Evolutionary conservation across 1,140 invertebrate species (phyloP), one percentile per base, ranked within the genome.

Genomic region (Sinonovacula constricta): DNA sequence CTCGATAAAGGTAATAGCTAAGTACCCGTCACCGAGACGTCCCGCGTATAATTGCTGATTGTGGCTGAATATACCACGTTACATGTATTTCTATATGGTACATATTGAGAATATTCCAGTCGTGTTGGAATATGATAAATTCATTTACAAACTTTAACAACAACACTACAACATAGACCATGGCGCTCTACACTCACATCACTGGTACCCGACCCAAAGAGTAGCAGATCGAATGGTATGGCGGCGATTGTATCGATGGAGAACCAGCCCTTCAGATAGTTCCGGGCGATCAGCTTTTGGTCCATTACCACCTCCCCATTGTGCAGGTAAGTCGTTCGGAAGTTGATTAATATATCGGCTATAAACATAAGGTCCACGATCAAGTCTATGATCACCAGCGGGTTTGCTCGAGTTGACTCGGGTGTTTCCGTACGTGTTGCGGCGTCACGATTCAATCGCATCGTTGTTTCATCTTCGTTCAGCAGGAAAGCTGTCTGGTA

Each of bases 401-500:
- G 89, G 76, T 91, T 89, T 7, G 88, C 88, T 51, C 79, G 67
- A 49, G 79, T 85, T 2, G 75, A 79, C 59, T 86, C 84, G 26
- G 88, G 76, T 75, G 87, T 85, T 28, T 76, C 59, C 3, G 53
- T 57, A 51, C 86, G 70, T 39, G 83, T 83, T 62, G 84, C 26
- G 54, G 82, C 63, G 85, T 79, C 54, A 81, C 87, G 7, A 76
- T 91, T 90, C 2, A 90, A 82, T 45, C 87, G 85, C 87, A 89
- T 88, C 31, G 81, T 76, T 14, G 83, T 88, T 66, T 89, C 88
- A 51, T 88, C 88, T 83, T 98, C 97, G 88, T 96, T 97, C 74
- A 99, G 94, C 84, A 99, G 94, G 92, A 99, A 99, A 81, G 98
- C 98, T 66, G 98, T 98, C 28, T 98, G 96, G 92, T 99, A 99